Evolutionary conservation across 2,888 invertebrate species (phyloP), one percentile per base, ranked within the genome.

Genomic region (Callyntrura guangdongensis): DNA sequence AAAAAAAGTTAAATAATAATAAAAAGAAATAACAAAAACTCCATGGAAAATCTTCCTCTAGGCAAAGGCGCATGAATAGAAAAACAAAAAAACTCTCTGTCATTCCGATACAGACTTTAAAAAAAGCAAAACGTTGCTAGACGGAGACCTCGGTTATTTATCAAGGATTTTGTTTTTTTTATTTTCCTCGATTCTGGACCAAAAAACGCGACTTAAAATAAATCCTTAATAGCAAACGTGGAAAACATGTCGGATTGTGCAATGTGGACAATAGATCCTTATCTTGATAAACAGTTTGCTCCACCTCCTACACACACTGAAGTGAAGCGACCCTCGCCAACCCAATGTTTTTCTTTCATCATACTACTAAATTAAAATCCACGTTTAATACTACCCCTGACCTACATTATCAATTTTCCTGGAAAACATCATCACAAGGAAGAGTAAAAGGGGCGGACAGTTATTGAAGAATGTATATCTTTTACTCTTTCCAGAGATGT

Each of bases 361-460:
- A 49, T 77, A 67, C 14, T 25, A 90, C 79, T 89, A 92, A 93
- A 93, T 93, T 93, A 93, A 93, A 93, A 93, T 92, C 92, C 81
- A 87, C 89, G 92, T 93, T 91, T 93, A 92, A 93, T 92, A 83
- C 91, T 79, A 85, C 83, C 92, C 91, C 92, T 93, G 93, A 93
- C 93, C 93, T 93, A 93, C 92, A 93, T 93, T 92, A 93, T 93
- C 91, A 92, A 92, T 91, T 90, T 93, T 93, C 92, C 91, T 84
- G 91, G 89, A 92, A 92, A 92, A 93, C 91, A 92, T 92, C 91
- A 81, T 86, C 87, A 88, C 81, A 92, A 86, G 56, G 59, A 89
- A 92, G 89, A 74, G 81, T 89, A 82, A 77, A 74, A 81, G 89
- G 92, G 91, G 92, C 91, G 92, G 93, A 93, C 92, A 93, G 89